Evolutionary conservation across 2,113 vertebrate genomes (phyloP).

Genomic region (Scomber japonicus): DNA sequence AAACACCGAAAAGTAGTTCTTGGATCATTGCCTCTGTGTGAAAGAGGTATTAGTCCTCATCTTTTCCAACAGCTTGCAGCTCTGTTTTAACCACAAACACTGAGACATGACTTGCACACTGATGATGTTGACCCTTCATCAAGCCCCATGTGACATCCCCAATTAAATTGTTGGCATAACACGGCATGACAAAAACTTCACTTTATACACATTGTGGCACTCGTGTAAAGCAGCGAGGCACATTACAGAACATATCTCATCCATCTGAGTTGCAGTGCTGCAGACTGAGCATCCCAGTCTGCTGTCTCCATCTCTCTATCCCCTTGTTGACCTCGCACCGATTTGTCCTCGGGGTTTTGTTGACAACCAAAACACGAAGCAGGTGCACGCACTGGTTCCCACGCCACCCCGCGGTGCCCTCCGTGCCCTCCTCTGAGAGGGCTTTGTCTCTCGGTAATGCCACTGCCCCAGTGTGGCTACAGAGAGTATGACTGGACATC

Average conservation of each 20-base stretch:
- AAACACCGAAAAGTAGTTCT: background rate
- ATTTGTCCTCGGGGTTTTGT: conserved; percentile 55
- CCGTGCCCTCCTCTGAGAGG: conserved; percentile 10
- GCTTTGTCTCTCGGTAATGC: conserved; percentile 40
- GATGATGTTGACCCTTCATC: conserved; percentile 48
- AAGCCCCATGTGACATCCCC: conserved; percentile 26
- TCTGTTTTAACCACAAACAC: conserved; percentile 61
- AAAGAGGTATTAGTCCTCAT: conserved; percentile 7
- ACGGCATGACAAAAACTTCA: background rate
- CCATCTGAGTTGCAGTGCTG: background rate
- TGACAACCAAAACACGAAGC: conserved; percentile 66
- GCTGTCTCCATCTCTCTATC: conserved; percentile 20
- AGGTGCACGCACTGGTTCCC: conserved; percentile 67
- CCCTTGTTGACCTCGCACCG: conserved; percentile 43
- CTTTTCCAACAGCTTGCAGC: conserved; percentile 26
- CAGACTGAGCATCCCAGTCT: conserved; percentile 21
- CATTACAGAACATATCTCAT: conserved; percentile 2
- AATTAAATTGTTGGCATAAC: conserved; percentile 56
- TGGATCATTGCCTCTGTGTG: background rate
- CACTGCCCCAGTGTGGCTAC: conserved; percentile 18
- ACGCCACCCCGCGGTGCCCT: conserved; percentile 48
- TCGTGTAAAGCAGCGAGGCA: background rate
- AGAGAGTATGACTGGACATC: conserved; percentile 1
- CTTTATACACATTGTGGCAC: background rate
- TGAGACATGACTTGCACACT: conserved; percentile 11